Evolutionary conservation across 1,140 invertebrate species (phyloP), one percentile per base, ranked within the genome.

Genomic region (Brachionus manjavacas): DNA sequence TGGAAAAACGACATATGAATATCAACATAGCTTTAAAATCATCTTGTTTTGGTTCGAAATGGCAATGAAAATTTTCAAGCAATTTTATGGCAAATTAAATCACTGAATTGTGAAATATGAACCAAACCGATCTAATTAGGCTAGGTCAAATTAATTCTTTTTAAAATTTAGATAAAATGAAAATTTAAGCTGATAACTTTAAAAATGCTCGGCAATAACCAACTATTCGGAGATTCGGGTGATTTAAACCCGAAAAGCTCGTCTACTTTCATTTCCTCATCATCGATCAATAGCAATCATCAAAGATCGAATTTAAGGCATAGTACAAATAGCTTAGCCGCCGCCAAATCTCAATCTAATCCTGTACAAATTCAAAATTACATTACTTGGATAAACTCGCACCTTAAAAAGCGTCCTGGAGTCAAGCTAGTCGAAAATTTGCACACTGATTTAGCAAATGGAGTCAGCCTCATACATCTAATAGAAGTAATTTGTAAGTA

Each of bases 381-480:
- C 85, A 87, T 89, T 60, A 89, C 89, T 2, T 91, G 90, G 90
- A 88, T 90, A 4, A 91, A 91, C 85, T 90, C 90, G 0, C 90
- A 91, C 85, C 86, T 91, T 76, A 88, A 88, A 85, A 90, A 90
- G 86, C 87, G 87, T 81, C 85, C 87, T 25, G 87, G 87, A 6
- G 85, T 87, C 8, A 87, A 87, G 3, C 87, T 88, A 31, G 87
- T 91, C n/a, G 86, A 89, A 43, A 89, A 91, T 86, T 86, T 91
- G 23, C 85, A 88, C n/a, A 85, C 86, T 43, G 90, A 91, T 85
- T 87, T 90, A 49, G 87, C 88, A 86, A 88, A 88, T 85, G 90
- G 90, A 1, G 89, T 90, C 8, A 87, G 88, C 6, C 86, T 91
- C 23, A 86, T 88, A 79, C 86, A 90, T 78, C 86, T 91, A n/a